Evolutionary conservation across 2,797 vertebrate species (phyloP), one percentile per base, ranked within the genome.

Genomic region (Micrastur ruficollis): DNA sequence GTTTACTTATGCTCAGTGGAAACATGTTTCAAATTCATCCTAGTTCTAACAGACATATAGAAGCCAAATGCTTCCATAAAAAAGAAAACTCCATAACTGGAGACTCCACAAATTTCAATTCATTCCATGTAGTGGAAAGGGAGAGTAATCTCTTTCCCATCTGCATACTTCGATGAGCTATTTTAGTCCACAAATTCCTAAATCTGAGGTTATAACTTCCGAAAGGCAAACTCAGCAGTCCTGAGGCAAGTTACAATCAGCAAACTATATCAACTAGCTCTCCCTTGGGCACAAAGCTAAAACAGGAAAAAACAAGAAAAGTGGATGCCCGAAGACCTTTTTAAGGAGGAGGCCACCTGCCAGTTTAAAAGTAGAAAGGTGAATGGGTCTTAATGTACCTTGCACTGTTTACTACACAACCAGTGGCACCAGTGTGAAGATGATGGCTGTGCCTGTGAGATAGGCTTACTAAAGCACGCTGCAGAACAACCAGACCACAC

Each of bases 1-100:
- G 85, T 87, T 94, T 93, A 95, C 96, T 89, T 94, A 86, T 72
- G 66, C 95, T 96, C 89, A 9, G 8, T 87, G 75, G 90, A 95
- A 95, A 74, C 75, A 52, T 74, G 75, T 79, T 97, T 93, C 81
- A 93, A 96, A 96, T 94, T 85, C 79, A 86, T 84, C 90, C 55
- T 80, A 42, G 38, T 85, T 89, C 81, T 65, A 94, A 53, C 67
- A 89, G 80, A 84, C 8, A 8, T 47, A 62, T 82, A 38, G 49
- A 85, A 78, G 74, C 90, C 88, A 95, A 97, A 93, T 92, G 73
- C 59, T 93, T 90, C 59, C 74, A 93, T 93, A 90, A 90, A 72
- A 71, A 70, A 67, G 59, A 93, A 72, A 94, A 66, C n/a, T 66
- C 74, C 23, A 8, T 66, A 88, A 82, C 71, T 85, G 83, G 46